phyloP scores from a whole-genome alignment of 2,888 invertebrate species.

The Parascotia fuliginaria region DNA sequence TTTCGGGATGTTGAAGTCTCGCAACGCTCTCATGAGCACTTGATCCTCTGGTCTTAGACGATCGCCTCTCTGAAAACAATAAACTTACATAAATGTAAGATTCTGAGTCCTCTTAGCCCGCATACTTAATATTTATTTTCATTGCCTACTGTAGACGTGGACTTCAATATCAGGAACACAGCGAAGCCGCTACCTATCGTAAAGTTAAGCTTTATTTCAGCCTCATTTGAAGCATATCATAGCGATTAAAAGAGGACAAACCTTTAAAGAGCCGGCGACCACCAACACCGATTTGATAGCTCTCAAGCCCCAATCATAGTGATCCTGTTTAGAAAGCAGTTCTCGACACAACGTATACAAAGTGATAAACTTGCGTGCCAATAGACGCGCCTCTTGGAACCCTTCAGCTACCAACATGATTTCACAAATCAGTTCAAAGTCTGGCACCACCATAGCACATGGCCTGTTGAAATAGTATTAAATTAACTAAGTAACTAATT shows the following conservation, averaged over 20 bases:
- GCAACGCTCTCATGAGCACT: conserved; percentile 95
- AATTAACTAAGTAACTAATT: no score
- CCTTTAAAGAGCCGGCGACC: conserved; percentile 96
- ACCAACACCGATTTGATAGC: conserved; percentile 98
- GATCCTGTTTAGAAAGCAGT: conserved; percentile 96
- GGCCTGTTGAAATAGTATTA: conserved; percentile 90
- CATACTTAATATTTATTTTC: no score
- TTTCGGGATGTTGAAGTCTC: conserved; percentile 98
- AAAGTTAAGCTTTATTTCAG: no score
- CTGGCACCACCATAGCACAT: conserved; percentile 99
- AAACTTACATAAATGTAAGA: neutral
- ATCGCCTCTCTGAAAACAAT: conserved; percentile 86
- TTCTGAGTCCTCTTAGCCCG: no score
- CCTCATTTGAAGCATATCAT: no score
- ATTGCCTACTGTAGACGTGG: no score
- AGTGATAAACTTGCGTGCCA: conserved; percentile 97
- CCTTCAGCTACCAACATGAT: conserved; percentile 99
- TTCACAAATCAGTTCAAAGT: conserved; percentile 97
- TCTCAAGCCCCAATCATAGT: conserved; percentile 98
- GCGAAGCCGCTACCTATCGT: no score
- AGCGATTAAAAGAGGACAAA: no score
- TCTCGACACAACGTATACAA: conserved; percentile 95
- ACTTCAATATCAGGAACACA: no score
- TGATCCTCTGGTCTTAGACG: conserved; percentile 94
- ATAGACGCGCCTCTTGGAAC: conserved; percentile 94